Evolutionary conservation across 2,888 invertebrate genomes (phyloP), one percentile per base, ranked within the genome.

Genomic region (Dolichomitus sp.): DNA sequence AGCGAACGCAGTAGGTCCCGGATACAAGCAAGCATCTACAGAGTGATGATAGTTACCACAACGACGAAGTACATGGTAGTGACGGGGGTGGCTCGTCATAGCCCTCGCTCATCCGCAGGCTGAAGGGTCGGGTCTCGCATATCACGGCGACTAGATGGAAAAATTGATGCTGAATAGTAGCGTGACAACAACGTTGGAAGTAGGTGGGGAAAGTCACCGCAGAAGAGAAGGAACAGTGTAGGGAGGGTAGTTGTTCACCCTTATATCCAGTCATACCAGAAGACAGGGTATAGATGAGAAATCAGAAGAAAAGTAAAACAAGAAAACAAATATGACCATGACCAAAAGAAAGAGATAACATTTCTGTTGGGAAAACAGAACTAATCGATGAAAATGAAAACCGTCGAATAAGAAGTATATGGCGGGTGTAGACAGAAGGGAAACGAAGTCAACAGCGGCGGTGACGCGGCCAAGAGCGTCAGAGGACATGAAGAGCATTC

Each of bases 31-130:
- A 70, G 19, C 19, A 14, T 19, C 50, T 50, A 45, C 40, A 65
- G 33, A 61, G 40, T 59, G 45, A 42, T 30, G 70, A 73, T 66
- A 76, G 81, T 81, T 68, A 61, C 70, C 59, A 70, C 59, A 37
- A 68, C 72, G 66, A 81, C 50, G 66, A 76, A 68, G 66, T 70
- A 76, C 72, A 45, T 52, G 70, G 61, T 52, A 37, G 77, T 72
- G 80, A 80, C 66, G 59, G 65, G 81, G 72, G 66, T 68, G 77
- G 72, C 66, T 72, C 66, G 72, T 81, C 81, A 81, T 50, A 72
- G 73, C 52, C 81, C 72, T 70, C 77, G 27, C 68, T 72, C 68
- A 68, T 77, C 68, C 68, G 52, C 72, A 33, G 66, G 72, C 81
- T 14, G 48, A 66, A 72, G 72, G 76, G 76, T 76, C 76, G 70